Conservation (phyloP, 2,888 invertebrate species). For the Ellobium chinense region DNA sequence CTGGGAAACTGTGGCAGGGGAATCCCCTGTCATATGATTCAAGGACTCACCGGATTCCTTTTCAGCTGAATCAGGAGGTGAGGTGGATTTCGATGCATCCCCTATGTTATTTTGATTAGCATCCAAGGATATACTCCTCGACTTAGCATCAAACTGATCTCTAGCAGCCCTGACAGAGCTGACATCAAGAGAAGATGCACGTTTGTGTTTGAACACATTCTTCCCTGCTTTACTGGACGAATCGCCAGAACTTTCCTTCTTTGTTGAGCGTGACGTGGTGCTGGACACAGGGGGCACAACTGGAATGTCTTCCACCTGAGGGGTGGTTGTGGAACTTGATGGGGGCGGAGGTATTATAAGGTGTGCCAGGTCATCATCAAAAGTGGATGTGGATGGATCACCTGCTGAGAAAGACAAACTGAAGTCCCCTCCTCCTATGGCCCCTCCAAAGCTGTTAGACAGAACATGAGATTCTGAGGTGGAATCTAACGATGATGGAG, state of each 20-base stretch:
- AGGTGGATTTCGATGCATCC: not conserved
- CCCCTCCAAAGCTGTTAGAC: constrained; percentile 26
- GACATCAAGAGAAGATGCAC: constrained; percentile 60
- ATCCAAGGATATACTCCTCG: constrained; percentile 47
- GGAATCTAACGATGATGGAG: constrained; percentile 77
- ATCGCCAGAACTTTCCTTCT: not conserved
- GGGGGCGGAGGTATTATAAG: constrained; percentile 73
- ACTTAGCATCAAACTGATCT: constrained; percentile 44
- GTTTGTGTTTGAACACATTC: constrained; percentile 51
- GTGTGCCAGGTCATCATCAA: constrained; percentile 67
- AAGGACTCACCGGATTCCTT: not conserved
- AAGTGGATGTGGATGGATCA: not conserved
- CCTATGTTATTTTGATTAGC: constrained; percentile 33
- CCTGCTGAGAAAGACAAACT: not conserved
- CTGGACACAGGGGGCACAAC: constrained; percentile 65
- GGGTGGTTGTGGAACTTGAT: constrained; percentile 54
- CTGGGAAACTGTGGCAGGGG: constrained; percentile 71
- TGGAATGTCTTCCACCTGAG: constrained; percentile 57
- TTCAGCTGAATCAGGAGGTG: not conserved
- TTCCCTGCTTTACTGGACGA: not conserved
- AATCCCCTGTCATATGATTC: constrained; percentile 51
- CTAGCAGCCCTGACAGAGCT: constrained; percentile 48
- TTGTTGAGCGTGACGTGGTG: not conserved
- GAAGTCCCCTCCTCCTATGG: not conserved
- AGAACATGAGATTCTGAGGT: not conserved